Evolutionary conservation across 2,888 invertebrate genomes (phyloP).

Genomic region (Alcis repandata): DNA sequence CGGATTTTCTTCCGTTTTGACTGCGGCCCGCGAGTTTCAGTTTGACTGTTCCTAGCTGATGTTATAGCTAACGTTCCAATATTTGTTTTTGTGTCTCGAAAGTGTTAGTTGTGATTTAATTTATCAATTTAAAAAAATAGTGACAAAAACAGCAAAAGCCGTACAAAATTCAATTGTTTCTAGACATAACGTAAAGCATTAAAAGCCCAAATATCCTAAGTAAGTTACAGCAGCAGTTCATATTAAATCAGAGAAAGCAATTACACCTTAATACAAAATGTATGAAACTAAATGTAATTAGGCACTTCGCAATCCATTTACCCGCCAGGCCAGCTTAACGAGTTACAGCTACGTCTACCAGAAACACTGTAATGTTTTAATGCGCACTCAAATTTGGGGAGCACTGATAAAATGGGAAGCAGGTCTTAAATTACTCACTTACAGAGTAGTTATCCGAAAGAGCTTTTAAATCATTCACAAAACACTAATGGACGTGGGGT

Average conservation of each 20-base stretch:
- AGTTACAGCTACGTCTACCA: constrained; percentile 56
- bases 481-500: constrained; percentile 86
- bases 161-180: neutral
- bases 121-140: neutral
- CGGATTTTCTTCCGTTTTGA: constrained; percentile 83
- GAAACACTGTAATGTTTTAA: constrained; percentile 80
- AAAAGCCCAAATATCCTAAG: constrained; percentile 3
- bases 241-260: constrained; percentile 30
- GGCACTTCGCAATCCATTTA: constrained; percentile 64
- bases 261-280: constrained; percentile 37
- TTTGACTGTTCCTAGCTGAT: constrained; percentile 36
- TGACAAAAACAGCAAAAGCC: too few relatives aligned
- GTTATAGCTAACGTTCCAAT: constrained; percentile 31
- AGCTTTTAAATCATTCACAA: constrained; percentile 87
- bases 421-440: constrained; percentile 87
- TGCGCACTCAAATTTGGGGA: constrained; percentile 86
- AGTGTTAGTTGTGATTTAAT: neutral
- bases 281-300: constrained; percentile 42
- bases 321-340: constrained; percentile 55
- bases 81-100: neutral
- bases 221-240: constrained; percentile 1
- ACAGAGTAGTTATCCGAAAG: constrained; percentile 87
- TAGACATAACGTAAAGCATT: neutral
- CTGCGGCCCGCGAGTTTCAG: constrained; percentile 53
- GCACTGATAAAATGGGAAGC: constrained; percentile 86